Evolutionary conservation across 2,113 vertebrate genomes (phyloP).

Genomic region (Corythaixoides concolor): DNA sequence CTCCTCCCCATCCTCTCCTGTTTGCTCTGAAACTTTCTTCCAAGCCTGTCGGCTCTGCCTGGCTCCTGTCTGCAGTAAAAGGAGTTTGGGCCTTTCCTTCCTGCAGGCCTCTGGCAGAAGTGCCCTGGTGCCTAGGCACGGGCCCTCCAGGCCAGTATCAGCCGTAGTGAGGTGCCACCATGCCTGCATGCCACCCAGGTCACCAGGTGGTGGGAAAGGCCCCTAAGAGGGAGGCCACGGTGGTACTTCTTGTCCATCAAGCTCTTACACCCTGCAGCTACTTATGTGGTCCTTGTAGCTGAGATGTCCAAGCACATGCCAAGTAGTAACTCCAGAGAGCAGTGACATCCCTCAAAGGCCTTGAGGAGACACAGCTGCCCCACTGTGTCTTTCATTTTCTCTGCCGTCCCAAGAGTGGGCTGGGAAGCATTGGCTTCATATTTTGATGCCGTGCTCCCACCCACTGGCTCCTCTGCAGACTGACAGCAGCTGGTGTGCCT

Average conservation of each 20-base stretch:
- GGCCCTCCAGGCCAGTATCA: not conserved
- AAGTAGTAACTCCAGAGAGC: not conserved
- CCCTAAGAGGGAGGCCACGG: fast-evolving
- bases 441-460: not conserved
- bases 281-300: not conserved
- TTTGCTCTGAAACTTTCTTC: not conserved
- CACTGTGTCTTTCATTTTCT: not conserved
- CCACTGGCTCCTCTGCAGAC: not conserved
- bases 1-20: not conserved
- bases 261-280: not conserved
- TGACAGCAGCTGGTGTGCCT: not conserved
- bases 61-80: not conserved
- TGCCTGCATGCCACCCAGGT: not conserved
- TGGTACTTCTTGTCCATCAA: not conserved
- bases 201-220: not conserved
- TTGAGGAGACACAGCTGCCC: not conserved
- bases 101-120: not conserved
- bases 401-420: not conserved
- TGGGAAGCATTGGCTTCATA: fast-evolving
- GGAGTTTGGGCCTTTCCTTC: not conserved
- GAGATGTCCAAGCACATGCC: not conserved
- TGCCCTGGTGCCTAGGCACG: fast-evolving
- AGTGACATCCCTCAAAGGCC: not conserved
- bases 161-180: fast-evolving
- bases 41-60: not conserved